phyloP scores from a whole-genome alignment of 2,113 vertebrate species.

The Seriola aureovittata region DNA sequence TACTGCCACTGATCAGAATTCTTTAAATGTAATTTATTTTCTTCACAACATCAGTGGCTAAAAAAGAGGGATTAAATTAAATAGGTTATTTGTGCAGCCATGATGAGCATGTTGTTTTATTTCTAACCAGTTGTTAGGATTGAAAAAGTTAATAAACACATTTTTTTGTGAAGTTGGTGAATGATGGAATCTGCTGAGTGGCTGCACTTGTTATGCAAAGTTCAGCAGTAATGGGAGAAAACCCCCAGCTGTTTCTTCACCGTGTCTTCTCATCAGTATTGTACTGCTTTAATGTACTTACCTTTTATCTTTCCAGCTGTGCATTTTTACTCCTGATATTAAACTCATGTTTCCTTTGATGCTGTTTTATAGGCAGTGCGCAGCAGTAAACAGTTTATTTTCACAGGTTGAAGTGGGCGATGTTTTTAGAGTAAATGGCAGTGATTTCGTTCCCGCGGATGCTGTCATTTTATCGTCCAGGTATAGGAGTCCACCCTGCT shows the following conservation, averaged over 20 bases:
- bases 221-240: conserved; percentile 22
- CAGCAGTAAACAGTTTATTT: conserved; percentile 92
- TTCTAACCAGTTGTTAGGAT: background rate
- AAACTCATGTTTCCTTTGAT: conserved; percentile 22
- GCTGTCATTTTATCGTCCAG: conserved; percentile 97
- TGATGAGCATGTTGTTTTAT: background rate
- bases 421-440: conserved; percentile 98
- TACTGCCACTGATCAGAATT: background rate
- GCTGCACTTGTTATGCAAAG: background rate
- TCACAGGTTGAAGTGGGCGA: conserved; percentile 98
- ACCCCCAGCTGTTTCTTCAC: conserved; percentile 24
- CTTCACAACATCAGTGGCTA: background rate
- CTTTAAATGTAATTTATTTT: too few relatives aligned
- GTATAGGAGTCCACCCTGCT: conserved; percentile 88
- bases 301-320: conserved; percentile 31
- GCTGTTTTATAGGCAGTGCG: conserved; percentile 28
- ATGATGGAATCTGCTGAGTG: background rate
- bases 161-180: background rate
- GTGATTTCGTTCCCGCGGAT: conserved; percentile 97
- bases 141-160: background rate
- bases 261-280: conserved; percentile 18
- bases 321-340: conserved; percentile 11
- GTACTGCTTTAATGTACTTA: conserved; percentile 12
- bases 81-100: background rate
- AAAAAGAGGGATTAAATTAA: background rate